phyloP scores from a whole-genome alignment of 2,888 invertebrate genomes.

The Macrosoma leucophasiata region DNA sequence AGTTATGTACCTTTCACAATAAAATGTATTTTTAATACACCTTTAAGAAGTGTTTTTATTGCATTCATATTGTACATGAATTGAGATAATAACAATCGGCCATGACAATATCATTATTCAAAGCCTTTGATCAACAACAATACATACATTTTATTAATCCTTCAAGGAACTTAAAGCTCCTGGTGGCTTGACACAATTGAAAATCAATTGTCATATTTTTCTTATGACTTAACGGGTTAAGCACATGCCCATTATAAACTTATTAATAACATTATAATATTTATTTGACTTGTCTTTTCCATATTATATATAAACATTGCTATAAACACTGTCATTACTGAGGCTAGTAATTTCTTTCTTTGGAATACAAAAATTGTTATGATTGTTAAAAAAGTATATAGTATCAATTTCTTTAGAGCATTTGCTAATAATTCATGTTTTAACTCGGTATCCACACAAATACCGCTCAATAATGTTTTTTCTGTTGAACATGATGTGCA shows the following conservation, averaged over 20 bases:
- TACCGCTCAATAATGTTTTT: constrained; percentile 43
- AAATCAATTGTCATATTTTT: too few species aligned
- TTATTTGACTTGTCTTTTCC: constrained; percentile 34
- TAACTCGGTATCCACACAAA: constrained; percentile 43
- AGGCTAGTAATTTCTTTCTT: constrained; percentile 36
- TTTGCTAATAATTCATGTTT: constrained; percentile 38
- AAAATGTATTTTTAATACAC: constrained; percentile 75
- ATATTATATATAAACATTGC: constrained; percentile 43
- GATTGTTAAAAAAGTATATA: constrained; percentile 45
- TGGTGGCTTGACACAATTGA: too few species aligned
- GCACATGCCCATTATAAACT: not conserved
- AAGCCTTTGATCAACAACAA: too few species aligned
- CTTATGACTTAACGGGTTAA: too few species aligned
- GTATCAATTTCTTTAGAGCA: constrained; percentile 34
- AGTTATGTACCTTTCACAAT: constrained; percentile 71
- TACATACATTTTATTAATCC: too few species aligned
- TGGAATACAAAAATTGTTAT: constrained; percentile 38
- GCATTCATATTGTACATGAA: too few species aligned
- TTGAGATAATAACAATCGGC: not conserved
- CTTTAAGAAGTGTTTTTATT: constrained; percentile 43
- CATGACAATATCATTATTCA: not conserved
- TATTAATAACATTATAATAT: not conserved
- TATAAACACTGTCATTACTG: constrained; percentile 37
- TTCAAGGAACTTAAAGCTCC: too few species aligned
- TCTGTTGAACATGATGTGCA: constrained; percentile 83